Evolutionary conservation across 1,140 invertebrate genomes (phyloP).

Genomic region (Megalonaias nervosa): DNA sequence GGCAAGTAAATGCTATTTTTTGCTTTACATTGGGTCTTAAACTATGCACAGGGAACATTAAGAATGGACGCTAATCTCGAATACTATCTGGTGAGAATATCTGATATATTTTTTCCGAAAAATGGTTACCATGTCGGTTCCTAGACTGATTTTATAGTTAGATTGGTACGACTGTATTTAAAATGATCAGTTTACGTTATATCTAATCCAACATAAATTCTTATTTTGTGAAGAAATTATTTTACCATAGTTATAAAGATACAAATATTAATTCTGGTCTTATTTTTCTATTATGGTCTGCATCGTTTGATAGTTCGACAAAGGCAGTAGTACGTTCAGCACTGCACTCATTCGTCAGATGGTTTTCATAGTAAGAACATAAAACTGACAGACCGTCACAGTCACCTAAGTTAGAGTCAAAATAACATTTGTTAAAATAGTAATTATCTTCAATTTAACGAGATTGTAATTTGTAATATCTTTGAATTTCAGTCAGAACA

Average conservation of each 20-base stretch:
- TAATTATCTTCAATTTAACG: not conserved
- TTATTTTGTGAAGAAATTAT: too few relatives aligned
- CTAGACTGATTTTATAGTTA: not conserved
- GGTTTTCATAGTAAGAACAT: not conserved
- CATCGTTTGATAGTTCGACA: too few relatives aligned
- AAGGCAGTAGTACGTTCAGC: not conserved
- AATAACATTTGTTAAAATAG: not conserved
- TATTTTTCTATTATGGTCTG: too few relatives aligned
- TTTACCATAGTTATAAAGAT: too few relatives aligned
- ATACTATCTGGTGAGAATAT: not conserved
- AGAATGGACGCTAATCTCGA: not conserved
- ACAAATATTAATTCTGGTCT: too few relatives aligned
- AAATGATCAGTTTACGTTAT: not conserved
- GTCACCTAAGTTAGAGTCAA: not conserved
- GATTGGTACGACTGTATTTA: not conserved
- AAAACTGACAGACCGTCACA: not conserved
- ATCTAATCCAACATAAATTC: too few relatives aligned
- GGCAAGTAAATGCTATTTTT: constrained; percentile 25
- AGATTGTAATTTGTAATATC: not conserved
- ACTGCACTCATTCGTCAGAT: not conserved
- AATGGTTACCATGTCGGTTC: not conserved
- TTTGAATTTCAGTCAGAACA: constrained; percentile 6
- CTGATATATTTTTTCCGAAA: not conserved
- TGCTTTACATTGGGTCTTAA: not conserved
- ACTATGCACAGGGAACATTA: not conserved